Evolutionary conservation across 1,140 invertebrate genomes (phyloP), one percentile per base, ranked within the genome.

Genomic region (Bombus confusus): DNA sequence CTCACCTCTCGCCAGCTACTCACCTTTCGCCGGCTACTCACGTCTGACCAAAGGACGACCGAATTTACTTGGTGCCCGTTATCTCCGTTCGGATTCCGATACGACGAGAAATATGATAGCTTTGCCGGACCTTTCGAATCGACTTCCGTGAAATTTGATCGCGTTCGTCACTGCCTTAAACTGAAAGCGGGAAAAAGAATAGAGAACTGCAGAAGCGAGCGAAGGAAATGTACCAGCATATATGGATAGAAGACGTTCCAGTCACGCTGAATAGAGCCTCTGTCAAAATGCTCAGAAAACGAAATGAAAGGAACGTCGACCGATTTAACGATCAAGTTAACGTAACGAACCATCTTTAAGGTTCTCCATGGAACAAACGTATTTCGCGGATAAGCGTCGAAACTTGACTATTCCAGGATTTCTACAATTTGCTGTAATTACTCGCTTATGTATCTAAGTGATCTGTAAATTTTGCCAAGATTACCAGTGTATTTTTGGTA

Each of bases 41-140:
- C n/a, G 75, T 1, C 75, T 43, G 75, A 78, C 71, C 82, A 79
- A 79, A 59, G 64, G 31, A n/a, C 41, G 41, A 18, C 25, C 72
- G 37, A 47, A 52, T 76, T 73, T 83, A 83, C 72, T 83, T 68
- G 34, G 1, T 13, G 47, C 2, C 22, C 57, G 25, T 43, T 25
- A 47, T 62, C 37, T 72, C 39, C 10, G 9, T n/a, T 31, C 31
- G 28, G 31, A 73, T 43, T 18, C 22, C 18, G 3, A 28, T 6
- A 1, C 4, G 41, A 13, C 13, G 22, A 13, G 28, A 59, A 57
- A 78, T n/a, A 22, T 10, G 59, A 83, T 69, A 68, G 69, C n/a
- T 12, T 22, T 5, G 2, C 22, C n/a, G n/a, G 22, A 25, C 31
- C 25, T 75, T 64, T 43, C 28, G 15, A 47, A 43, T 22, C 41